Evolutionary conservation across 2,888 invertebrate genomes (phyloP).

Genomic region (Acanthosoma haemorrhoidale): DNA sequence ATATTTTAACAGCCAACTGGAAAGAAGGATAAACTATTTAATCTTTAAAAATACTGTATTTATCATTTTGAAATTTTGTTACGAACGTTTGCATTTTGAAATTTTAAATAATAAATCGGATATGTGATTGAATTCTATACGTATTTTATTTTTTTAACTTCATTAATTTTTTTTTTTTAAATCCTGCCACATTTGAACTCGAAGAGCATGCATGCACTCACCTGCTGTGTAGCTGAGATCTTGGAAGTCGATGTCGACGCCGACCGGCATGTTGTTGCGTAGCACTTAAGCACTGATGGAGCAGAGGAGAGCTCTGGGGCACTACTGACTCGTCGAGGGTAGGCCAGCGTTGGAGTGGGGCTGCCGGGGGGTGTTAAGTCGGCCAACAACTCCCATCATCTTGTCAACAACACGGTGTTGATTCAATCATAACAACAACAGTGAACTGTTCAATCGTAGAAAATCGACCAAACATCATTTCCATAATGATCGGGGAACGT

Average conservation of each 20-base stretch:
- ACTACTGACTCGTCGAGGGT: background rate
- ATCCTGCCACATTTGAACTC: too few relatives aligned
- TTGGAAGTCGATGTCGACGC: constrained; percentile 57
- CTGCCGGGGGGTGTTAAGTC: background rate
- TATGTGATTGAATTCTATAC: too few relatives aligned
- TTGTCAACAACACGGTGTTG: background rate
- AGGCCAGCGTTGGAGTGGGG: background rate
- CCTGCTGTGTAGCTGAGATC: constrained; percentile 54
- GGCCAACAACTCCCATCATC: background rate
- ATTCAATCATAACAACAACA: background rate
- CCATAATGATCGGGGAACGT: too few relatives aligned
- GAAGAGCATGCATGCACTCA: constrained; percentile 43
- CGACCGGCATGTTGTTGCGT: constrained; percentile 50
- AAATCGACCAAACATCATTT: too few relatives aligned
- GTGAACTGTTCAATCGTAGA: too few relatives aligned
- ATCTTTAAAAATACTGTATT: too few relatives aligned
- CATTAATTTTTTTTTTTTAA: too few relatives aligned
- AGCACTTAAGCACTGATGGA: constrained; percentile 41
- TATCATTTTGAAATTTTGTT: too few relatives aligned
- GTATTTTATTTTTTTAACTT: too few relatives aligned
- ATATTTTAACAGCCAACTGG: too few relatives aligned
- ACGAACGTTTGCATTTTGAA: too few relatives aligned
- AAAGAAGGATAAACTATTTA: too few relatives aligned
- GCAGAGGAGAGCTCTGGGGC: background rate
- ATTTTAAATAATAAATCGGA: background rate